Conservation (phyloP, 2,888 invertebrate genomes). For the Parascotia fuliginaria region DNA sequence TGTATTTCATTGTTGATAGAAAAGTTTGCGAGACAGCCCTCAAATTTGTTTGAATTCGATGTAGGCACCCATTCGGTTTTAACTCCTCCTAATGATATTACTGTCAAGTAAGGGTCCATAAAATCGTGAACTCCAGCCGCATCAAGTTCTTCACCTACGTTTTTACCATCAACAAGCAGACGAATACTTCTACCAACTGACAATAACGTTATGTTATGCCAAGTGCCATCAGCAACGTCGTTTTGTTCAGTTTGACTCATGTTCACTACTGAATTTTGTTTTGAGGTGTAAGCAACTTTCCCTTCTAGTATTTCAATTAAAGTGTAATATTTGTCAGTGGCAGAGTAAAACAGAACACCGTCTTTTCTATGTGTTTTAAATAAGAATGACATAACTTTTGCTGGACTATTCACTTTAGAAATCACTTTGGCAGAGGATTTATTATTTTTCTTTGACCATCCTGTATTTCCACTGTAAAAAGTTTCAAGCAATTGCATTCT, state of each 20-base stretch:
- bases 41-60: slow-evolving; percentile 88
- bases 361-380: slow-evolving; percentile 92
- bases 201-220: slow-evolving; percentile 94
- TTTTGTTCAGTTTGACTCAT: slow-evolving; percentile 90
- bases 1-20: slow-evolving; percentile 95
- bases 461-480: slow-evolving; percentile 90
- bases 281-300: slow-evolving; percentile 92
- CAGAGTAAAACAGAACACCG: slow-evolving; percentile 94
- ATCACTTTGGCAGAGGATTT: slow-evolving; percentile 61
- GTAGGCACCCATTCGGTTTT: slow-evolving; percentile 87
- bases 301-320: slow-evolving; percentile 92
- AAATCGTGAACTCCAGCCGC: slow-evolving; percentile 95
- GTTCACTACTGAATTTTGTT: slow-evolving; percentile 91
- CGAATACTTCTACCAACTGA: slow-evolving; percentile 90
- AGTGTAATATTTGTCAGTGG: slow-evolving; percentile 95
- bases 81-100: slow-evolving; percentile 92
- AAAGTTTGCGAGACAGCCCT: slow-evolving; percentile 96
- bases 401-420: slow-evolving; percentile 76
- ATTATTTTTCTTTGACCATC: slow-evolving; percentile 85
- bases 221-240: slow-evolving; percentile 91
- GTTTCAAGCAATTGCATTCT: slow-evolving; percentile 94
- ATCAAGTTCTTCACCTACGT: slow-evolving; percentile 94
- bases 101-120: slow-evolving; percentile 94
- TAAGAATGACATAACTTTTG: slow-evolving; percentile 91
- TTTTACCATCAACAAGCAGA: slow-evolving; percentile 89